Evolutionary conservation across 2,113 vertebrate genomes (phyloP), one percentile per base, ranked within the genome.

Genomic region (Vidua chalybeata): DNA sequence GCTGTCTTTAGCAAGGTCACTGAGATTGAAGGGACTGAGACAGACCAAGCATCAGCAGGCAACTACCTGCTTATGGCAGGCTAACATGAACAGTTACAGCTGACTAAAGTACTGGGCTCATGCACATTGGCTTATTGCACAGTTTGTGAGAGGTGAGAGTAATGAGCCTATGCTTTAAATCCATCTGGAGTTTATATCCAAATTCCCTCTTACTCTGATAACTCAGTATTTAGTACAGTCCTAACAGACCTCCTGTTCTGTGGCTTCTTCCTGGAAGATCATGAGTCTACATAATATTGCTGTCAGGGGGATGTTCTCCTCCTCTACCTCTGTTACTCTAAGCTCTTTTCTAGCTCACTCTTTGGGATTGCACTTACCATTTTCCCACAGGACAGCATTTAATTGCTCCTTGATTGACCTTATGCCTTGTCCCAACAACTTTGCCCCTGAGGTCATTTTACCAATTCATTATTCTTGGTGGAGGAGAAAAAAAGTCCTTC

Each of bases 401-500:
- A 97, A 97, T 97, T 96, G 87, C 95, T 97, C 91, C 76, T 96
- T 97, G 92, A 95, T 84, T 96, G 97, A 97, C 96, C 96, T 95
- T 87, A 86, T 94, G 95, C 94, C 94, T 97, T 96, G 97, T 97
- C 96, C 97, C 94, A 94, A 72, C 95, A 97, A 95, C 97, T 96
- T 96, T 97, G 97, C 93, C 96, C 95, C 39, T 71, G 76, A 94
- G 97, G 97, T 97, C 96, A 83, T 68, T 93, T 90, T 33, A 79
- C 66, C 86, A 93, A 97, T 97, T 94, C 89, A 56, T 97, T 97
- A 97, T 91, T 94, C 86, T 82, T 10, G 10, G 73, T 79, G 77
- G 51, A 87, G 48, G 59, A 80, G 73, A 82, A 86, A 87, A 78
- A 77, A 75, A 69, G 52, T 59, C 51, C 51, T 90, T 91, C 62